Evolutionary conservation across 2,797 vertebrate species (phyloP).

Genomic region (Coregonus ussuriensis): DNA sequence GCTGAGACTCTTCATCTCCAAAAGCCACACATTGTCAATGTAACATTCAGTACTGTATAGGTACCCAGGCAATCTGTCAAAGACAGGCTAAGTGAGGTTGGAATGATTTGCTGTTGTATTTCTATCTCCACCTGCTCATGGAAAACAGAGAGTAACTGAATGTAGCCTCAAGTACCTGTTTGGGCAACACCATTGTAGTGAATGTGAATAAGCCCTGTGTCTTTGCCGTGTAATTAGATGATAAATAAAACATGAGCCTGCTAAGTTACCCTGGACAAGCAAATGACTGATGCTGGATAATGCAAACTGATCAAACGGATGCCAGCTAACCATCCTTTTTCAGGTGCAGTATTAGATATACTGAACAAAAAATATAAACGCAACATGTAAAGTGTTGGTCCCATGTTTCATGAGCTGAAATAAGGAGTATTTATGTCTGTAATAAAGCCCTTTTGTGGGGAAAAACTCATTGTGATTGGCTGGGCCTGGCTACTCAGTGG

Average conservation of each 20-base stretch:
- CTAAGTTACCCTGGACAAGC: not conserved
- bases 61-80: not conserved
- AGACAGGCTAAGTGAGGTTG: not conserved
- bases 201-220: not conserved
- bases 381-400: too few species aligned
- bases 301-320: not conserved
- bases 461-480: too few species aligned
- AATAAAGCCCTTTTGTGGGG: too few species aligned
- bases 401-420: too few species aligned
- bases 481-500: too few species aligned
- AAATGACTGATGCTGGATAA: not conserved
- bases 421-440: too few species aligned
- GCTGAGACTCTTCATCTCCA: not conserved
- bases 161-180: not conserved
- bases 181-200: not conserved
- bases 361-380: too few species aligned
- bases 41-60: not conserved
- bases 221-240: not conserved
- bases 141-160: too few species aligned
- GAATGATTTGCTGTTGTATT: too few species aligned
- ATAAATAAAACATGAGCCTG: not conserved
- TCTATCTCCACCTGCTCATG: too few species aligned
- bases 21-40: not conserved
- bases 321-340: not conserved
- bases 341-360: too few species aligned